Evolutionary conservation across 2,888 invertebrate genomes (phyloP).

Genomic region (Philereme vetulata): DNA sequence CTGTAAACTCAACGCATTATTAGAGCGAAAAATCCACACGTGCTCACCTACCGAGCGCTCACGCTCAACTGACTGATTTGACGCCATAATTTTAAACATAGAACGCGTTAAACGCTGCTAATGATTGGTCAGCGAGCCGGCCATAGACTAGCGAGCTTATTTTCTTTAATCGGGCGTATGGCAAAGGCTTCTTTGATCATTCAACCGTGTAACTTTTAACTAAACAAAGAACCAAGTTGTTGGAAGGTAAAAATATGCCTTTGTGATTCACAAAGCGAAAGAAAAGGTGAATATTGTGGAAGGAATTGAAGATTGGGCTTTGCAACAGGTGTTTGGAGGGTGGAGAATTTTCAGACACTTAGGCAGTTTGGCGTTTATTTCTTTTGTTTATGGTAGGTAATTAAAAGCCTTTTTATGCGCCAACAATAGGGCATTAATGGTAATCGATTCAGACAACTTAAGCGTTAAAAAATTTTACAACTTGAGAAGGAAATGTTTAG

Average conservation of each 20-base stretch:
- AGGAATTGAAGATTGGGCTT: constrained; percentile 5
- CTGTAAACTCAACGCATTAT: constrained; percentile 39
- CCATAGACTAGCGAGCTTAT: constrained; percentile 69
- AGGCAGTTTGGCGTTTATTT: no score
- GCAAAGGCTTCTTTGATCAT: constrained; percentile 63
- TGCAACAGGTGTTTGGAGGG: constrained; percentile 9
- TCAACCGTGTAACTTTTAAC: constrained; percentile 54
- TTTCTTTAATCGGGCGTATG: constrained; percentile 58
- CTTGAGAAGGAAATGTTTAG: no score
- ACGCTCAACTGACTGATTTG: constrained; percentile 47
- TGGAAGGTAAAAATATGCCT: constrained; percentile 14
- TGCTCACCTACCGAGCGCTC: constrained; percentile 42
- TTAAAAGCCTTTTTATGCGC: no score
- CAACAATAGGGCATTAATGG: no score
- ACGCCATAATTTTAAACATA: constrained; percentile 62
- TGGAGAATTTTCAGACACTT: not conserved
- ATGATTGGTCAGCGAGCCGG: constrained; percentile 64
- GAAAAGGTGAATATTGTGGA: constrained; percentile 23
- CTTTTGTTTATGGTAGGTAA: not conserved
- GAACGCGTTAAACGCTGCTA: constrained; percentile 61
- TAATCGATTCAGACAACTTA: no score
- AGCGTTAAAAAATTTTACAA: no score
- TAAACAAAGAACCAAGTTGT: constrained; percentile 53
- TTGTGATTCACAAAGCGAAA: constrained; percentile 33
- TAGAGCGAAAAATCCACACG: constrained; percentile 48